Evolutionary conservation across 1,140 invertebrate genomes (phyloP).

Genomic region (Drosophila arawakana): DNA sequence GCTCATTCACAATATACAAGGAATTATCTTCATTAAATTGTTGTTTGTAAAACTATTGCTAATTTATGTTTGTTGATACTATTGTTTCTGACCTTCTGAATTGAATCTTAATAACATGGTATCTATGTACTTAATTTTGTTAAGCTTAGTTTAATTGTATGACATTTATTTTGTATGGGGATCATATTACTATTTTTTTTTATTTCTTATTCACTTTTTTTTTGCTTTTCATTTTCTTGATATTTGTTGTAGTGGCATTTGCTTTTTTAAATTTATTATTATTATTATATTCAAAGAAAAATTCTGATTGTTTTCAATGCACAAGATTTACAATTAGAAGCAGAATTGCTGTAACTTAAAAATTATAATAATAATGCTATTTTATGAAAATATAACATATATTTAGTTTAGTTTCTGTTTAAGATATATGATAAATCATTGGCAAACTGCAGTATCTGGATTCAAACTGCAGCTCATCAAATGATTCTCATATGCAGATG

Average conservation of each 20-base stretch:
- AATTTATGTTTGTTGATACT: slow-evolving; percentile 33
- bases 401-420: slow-evolving; percentile 29
- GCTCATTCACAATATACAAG: slow-evolving; percentile 28
- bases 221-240: slow-evolving; percentile 17
- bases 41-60: slow-evolving; percentile 59
- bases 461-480: slow-evolving; percentile 14
- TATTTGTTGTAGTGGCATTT: slow-evolving; percentile 42
- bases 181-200: slow-evolving; percentile 42
- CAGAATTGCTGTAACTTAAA: slow-evolving; percentile 84
- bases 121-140: slow-evolving; percentile 42
- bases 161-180: slow-evolving; percentile 43
- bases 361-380: slow-evolving; percentile 74
- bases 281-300: slow-evolving; percentile 81
- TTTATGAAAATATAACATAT: slow-evolving; percentile 44
- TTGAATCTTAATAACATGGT: slow-evolving; percentile 64
- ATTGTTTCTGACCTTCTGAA: slow-evolving; percentile 40
- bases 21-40: slow-evolving; percentile 13
- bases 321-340: slow-evolving; percentile 85
- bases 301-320: slow-evolving; percentile 84
- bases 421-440: slow-evolving; percentile 23
- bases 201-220: slow-evolving; percentile 42
- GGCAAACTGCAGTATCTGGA: slow-evolving; percentile 4
- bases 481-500: slow-evolving; percentile 32
- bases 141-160: slow-evolving; percentile 70
- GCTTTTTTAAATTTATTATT: background rate